phyloP scores from a whole-genome alignment of 1,140 invertebrate species.

The Bombus fervidus region DNA sequence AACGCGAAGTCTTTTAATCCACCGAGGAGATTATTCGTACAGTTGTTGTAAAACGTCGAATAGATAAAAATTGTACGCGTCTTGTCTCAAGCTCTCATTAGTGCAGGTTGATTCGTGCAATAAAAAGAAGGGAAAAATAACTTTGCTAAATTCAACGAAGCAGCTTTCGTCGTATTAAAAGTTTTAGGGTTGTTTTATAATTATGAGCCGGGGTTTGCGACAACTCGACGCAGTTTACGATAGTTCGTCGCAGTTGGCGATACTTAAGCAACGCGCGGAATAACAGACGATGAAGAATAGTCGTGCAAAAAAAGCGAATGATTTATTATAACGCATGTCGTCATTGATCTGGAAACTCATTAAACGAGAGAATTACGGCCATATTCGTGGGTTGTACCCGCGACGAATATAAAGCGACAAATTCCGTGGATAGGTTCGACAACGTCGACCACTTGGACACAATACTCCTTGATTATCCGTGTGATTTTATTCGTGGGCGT shows the following conservation, averaged over 20 bases:
- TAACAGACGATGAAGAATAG: no score
- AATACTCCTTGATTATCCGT: constrained; percentile 17
- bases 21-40: no score
- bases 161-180: no score
- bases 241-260: neutral
- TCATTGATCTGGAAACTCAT: neutral
- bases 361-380: neutral
- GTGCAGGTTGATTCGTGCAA: no score
- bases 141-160: no score
- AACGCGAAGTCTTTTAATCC: no score
- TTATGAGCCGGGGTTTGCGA: no score
- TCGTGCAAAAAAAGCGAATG: neutral
- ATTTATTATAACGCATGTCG: neutral
- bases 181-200: no score
- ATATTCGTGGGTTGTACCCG: neutral
- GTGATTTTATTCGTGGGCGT: neutral
- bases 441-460: neutral
- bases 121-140: no score
- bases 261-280: neutral
- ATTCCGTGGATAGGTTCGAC: neutral
- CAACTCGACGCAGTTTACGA: neutral
- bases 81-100: no score
- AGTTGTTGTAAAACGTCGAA: no score
- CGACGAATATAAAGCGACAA: neutral
- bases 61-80: no score